Evolutionary conservation across 2,113 vertebrate species (phyloP), one percentile per base, ranked within the genome.

Genomic region (Falcunculus frontatus): DNA sequence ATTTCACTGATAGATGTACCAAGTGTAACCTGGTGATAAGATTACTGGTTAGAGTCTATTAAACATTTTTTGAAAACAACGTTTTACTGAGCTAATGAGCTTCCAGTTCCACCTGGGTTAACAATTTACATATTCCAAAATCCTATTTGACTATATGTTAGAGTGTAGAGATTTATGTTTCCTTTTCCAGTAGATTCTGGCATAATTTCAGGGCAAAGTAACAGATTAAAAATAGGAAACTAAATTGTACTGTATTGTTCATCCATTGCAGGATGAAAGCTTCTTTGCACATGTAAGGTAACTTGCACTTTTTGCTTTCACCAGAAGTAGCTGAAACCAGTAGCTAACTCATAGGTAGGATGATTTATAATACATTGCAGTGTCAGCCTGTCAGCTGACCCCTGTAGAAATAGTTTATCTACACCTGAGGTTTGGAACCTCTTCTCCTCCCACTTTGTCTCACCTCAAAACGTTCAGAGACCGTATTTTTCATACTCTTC

Each of bases 21-120:
- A 82, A 93, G 56, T 86, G 93, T 39, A 86, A 87, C 21, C 33
- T 30, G 42, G 52, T 67, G 92, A 96, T 97, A 95, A 93, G 68
- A 83, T 87, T 80, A 84, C 39, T 49, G 33, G 42, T 41, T 69
- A 75, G 30, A 79, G 59, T 47, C 76, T 44, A 73, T 87, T 69
- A 88, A 93, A 90, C 2, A 9, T 23, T 79, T 64, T 50, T 53
- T 74, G 73, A 91, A 89, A 94, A 87, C 46, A 81, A 65, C 33
- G 12, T 95, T 84, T 87, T 69, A 77, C 56, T 7, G 4, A 90
- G 23, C 39, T 92, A 84, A 94, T 80, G 60, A 95, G 75, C 53
- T 75, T 67, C 29, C 77, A 80, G 30, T 60, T 84, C 76, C 64
- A 84, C 67, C 4, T 27, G 74, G 37, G 33, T 83, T 90, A 87